Base-by-base conservation (phyloP, 2,113 vertebrate species). In the Rhea americana region DNA sequence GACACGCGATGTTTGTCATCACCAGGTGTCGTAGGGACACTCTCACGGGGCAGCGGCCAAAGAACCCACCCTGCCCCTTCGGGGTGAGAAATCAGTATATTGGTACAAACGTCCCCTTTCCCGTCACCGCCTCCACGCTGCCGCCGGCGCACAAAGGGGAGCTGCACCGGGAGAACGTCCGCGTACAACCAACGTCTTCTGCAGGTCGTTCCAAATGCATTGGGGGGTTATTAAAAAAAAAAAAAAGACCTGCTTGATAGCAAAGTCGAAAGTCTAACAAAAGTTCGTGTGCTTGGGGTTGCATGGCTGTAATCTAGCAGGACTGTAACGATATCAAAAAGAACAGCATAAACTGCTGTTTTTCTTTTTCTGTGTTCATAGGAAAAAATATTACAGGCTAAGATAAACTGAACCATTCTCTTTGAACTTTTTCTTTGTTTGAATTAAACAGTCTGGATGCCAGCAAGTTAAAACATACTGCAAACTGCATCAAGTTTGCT, bases 361-460 rank as follows among this genome's bases (percentile, higher is more conserved):
- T 75, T 56, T 41, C 13, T 84, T 92, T 81, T 86, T 83, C 65
- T 84, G 41, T 43, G 51, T 39, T 89, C 80, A 37, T 5, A 28
- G 48, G 74, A 6, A 77, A 94, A 92, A 82, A 72, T 70, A 18
- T 4, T 37, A 35, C 8, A 61, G 26, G 19, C 21, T 6, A 47
- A 82, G 65, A 84, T 84, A 87, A 87, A 87, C 37, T 3, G 39
- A 89, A 32, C 51, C 14, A 12, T 91, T 89, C 48, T 56, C 62
- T 92, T 91, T 89, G 81, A 93, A 87, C 56, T 86, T 84, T 43
- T 58, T 66, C n/a, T 87, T 95, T 94, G 72, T 88, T 87, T 76
- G 66, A 87, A 39, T 87, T 39, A 92, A 87, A 65, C 26, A 61
- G 48, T 72, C 21, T 56, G 74, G 37, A 71, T 82, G 71, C 18